Evolutionary conservation across 2,113 vertebrate genomes (phyloP).

Genomic region (Ploceus nigricollis): DNA sequence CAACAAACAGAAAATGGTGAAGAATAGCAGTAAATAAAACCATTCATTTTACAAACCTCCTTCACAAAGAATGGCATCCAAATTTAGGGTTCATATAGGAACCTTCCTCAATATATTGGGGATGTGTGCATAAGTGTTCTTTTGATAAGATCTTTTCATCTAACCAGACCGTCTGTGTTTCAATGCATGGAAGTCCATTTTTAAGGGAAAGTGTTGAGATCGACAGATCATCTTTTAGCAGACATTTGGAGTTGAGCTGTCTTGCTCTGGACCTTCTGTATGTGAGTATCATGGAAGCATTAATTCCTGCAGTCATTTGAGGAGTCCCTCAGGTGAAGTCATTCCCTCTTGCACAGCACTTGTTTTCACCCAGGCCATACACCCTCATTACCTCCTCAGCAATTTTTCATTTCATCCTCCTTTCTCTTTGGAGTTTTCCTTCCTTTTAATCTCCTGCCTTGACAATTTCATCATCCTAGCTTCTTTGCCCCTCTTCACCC

Average conservation of each 20-base stretch:
- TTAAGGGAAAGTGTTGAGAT: neutral
- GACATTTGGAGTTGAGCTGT: neutral
- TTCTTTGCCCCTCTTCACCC: neutral
- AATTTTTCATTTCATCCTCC: neutral
- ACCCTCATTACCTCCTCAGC: neutral
- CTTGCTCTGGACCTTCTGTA: neutral
- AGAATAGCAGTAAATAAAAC: neutral
- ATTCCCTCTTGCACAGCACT: neutral
- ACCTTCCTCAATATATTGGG: rapidly evolving
- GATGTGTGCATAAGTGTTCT: neutral
- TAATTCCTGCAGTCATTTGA: neutral
- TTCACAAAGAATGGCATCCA: neutral
- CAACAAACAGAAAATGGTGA: neutral
- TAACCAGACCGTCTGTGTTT: neutral
- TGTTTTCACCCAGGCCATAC: neutral
- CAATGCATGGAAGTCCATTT: neutral
- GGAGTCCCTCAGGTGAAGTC: neutral
- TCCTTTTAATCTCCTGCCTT: neutral
- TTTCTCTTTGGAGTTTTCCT: neutral
- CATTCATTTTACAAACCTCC: neutral
- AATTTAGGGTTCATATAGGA: neutral
- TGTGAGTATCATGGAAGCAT: neutral
- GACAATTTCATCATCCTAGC: neutral
- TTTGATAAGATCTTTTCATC: neutral
- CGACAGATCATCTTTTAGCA: neutral